Evolutionary conservation across 23 tunicate genomes (phyloP).

Genomic region (Phallusia fumigata): DNA sequence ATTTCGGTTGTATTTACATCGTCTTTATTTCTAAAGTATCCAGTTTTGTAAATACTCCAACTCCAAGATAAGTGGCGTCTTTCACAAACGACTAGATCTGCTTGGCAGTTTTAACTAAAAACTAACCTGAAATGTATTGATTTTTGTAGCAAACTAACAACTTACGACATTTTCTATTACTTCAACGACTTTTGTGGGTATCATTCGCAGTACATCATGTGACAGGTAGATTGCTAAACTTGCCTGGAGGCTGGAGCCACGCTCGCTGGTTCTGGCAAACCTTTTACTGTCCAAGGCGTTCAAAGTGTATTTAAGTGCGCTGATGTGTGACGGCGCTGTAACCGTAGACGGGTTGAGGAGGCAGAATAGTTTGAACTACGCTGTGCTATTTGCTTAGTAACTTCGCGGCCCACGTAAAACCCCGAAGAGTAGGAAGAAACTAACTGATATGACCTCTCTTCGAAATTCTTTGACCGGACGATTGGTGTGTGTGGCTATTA

Average conservation of each 20-base stretch:
- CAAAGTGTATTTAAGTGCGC: slow-evolving; percentile 9
- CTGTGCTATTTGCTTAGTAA: not conserved
- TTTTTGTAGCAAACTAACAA: no score
- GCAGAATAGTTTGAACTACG: not conserved
- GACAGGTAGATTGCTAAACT: not conserved
- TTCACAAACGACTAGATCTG: no score
- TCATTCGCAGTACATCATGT: not conserved
- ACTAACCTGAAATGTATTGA: no score
- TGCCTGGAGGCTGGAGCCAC: slow-evolving; percentile 6
- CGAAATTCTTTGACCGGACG: no score
- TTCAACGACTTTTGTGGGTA: no score
- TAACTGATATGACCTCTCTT: not conserved
- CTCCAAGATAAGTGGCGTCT: no score
- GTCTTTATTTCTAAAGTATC: no score
- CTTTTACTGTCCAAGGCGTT: not conserved
- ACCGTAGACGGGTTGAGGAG: not conserved
- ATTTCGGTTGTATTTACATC: not conserved
- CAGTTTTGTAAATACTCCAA: no score
- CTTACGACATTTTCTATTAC: no score
- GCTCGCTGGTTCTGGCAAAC: not conserved
- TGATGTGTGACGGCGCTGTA: slow-evolving; percentile 1
- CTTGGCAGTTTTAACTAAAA: no score
- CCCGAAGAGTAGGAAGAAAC: not conserved
- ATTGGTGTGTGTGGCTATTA: no score
- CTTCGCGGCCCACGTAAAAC: not conserved